Conservation (phyloP, 2,888 invertebrate species). For the Macrosiphum euphorbiae region DNA sequence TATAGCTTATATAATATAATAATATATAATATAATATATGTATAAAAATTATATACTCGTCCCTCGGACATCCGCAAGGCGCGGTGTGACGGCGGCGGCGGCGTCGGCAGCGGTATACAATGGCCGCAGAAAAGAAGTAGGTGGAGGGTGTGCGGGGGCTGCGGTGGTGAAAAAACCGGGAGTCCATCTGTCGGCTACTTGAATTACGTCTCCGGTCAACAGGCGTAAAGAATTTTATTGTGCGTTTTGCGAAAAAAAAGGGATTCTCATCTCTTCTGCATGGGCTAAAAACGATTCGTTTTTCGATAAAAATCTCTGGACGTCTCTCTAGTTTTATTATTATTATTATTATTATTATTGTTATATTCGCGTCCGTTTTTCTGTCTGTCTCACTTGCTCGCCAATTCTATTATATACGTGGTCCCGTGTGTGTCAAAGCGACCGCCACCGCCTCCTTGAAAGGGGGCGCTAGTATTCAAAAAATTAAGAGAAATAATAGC, state of each 20-base stretch:
- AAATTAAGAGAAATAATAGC: constrained; percentile 64
- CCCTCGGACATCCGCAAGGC: constrained; percentile 52
- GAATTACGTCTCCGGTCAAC: constrained; percentile 65
- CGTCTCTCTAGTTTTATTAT: constrained; percentile 62
- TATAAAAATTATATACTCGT: constrained; percentile 20
- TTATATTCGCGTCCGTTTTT: constrained; percentile 55
- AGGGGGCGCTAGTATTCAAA: constrained; percentile 46
- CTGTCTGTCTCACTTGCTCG: background rate
- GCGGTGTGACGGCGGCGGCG: background rate
- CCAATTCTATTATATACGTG: constrained; percentile 37
- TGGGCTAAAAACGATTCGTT: constrained; percentile 57
- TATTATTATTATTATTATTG: constrained; percentile 57
- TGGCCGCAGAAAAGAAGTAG: constrained; percentile 40
- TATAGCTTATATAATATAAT: background rate
- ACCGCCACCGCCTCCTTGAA: constrained; percentile 47
- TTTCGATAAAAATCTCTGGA: constrained; percentile 61
- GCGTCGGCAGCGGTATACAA: constrained; percentile 15
- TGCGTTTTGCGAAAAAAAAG: constrained; percentile 52
- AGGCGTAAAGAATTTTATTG: constrained; percentile 65
- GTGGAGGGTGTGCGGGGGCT: too few species aligned
- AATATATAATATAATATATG: background rate
- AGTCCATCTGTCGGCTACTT: constrained; percentile 64
- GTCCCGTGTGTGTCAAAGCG: constrained; percentile 57
- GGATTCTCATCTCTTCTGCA: constrained; percentile 48
- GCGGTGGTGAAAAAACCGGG: constrained; percentile 13